phyloP scores from a whole-genome alignment of 2,888 invertebrate species.

The Chouioia cunea region DNA sequence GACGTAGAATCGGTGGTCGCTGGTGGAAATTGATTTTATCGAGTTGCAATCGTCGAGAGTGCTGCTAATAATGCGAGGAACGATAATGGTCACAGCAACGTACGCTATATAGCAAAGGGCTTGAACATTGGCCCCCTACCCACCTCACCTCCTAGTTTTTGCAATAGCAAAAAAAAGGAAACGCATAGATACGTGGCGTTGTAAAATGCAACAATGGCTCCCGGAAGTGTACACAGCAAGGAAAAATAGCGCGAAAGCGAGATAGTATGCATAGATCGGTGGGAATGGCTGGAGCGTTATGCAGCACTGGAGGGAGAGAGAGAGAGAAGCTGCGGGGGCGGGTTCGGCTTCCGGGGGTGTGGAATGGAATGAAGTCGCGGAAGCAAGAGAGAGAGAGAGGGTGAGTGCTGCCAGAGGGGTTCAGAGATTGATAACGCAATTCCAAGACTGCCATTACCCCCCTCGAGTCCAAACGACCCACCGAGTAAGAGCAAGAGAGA shows the following conservation, averaged over 20 bases:
- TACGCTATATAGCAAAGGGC: neutral
- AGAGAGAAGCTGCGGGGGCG: conserved; percentile 39
- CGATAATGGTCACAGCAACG: conserved; percentile 50
- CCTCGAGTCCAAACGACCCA: conserved; percentile 53
- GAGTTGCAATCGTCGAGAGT: conserved; percentile 58
- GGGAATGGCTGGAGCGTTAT: conserved; percentile 53
- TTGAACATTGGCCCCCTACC: neutral
- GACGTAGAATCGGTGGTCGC: neutral
- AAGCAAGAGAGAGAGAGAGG: conserved; percentile 51
- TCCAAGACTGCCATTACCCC: conserved; percentile 69
- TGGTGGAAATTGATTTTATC: conserved; percentile 47
- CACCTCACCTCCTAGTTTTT: neutral
- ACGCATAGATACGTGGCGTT: conserved; percentile 54
- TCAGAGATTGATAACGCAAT: conserved; percentile 69
- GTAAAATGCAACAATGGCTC: conserved; percentile 65
- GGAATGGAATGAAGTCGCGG: conserved; percentile 71
- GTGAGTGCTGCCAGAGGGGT: conserved; percentile 57
- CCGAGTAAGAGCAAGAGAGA: conserved; percentile 42
- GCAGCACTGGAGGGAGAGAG: conserved; percentile 49
- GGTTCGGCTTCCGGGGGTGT: conserved; percentile 53
- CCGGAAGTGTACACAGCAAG: conserved; percentile 15
- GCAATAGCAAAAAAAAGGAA: conserved; percentile 39
- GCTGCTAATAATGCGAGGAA: conserved; percentile 61
- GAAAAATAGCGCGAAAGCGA: conserved; percentile 29
- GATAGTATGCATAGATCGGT: conserved; percentile 58